Conservation (phyloP, 2,797 vertebrate species). For the Odontamblyopus rebecca region DNA sequence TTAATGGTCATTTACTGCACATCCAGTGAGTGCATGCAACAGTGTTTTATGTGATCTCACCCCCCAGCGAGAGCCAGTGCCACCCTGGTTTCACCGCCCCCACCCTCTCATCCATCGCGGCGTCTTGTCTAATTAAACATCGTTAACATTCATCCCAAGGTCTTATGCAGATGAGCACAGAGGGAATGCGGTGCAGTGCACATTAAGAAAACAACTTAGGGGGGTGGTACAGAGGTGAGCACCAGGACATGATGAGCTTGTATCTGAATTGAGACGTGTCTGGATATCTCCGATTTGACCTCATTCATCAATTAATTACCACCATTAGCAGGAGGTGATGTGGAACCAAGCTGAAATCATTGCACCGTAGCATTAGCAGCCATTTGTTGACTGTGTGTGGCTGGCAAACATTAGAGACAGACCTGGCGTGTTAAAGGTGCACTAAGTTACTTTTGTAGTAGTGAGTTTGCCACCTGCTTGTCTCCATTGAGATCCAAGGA, state of each 20-base stretch:
- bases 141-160: slow-evolving; percentile 87
- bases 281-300: slow-evolving; percentile 82
- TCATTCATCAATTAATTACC: slow-evolving; percentile 85
- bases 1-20: slow-evolving; percentile 67
- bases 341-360: slow-evolving; percentile 79
- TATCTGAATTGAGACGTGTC: slow-evolving; percentile 78
- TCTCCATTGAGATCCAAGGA: background rate
- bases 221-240: slow-evolving; percentile 68
- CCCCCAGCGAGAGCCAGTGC: slow-evolving; percentile 69
- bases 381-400: slow-evolving; percentile 59
- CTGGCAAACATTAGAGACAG: slow-evolving; percentile 50
- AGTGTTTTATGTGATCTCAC: slow-evolving; percentile 59
- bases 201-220: slow-evolving; percentile 82
- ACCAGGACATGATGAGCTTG: slow-evolving; percentile 63
- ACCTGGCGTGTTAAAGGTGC: slow-evolving; percentile 24
- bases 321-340: slow-evolving; percentile 77
- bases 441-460: background rate
- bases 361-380: slow-evolving; percentile 58
- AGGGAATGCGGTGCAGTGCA: slow-evolving; percentile 79
- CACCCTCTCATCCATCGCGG: slow-evolving; percentile 75
- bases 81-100: slow-evolving; percentile 67
- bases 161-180: slow-evolving; percentile 84
- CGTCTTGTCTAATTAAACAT: slow-evolving; percentile 85
- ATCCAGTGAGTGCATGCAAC: slow-evolving; percentile 42
- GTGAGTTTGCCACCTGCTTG: background rate